Evolutionary conservation across 2,797 vertebrate genomes (phyloP).

Genomic region (Rachycentron canadum): DNA sequence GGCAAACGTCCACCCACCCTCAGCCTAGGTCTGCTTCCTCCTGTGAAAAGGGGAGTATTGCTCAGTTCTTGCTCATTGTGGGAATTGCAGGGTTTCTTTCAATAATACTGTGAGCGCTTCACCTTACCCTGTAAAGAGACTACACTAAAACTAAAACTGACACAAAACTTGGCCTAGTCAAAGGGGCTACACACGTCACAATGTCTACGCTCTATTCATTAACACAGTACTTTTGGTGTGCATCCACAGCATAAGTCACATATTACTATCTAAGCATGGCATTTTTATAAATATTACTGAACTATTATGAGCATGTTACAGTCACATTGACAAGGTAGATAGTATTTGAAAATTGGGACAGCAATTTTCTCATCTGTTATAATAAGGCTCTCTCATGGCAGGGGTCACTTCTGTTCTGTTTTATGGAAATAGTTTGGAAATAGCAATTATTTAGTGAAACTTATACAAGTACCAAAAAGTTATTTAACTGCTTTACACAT

Average conservation of each 20-base stretch:
- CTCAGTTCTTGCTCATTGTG: neutral
- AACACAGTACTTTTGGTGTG: neutral
- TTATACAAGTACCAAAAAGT: neutral
- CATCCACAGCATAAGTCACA: neutral
- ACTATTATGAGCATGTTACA: neutral
- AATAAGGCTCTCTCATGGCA: neutral
- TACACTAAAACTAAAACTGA: neutral
- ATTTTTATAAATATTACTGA: neutral
- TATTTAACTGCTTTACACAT: neutral
- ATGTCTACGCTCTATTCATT: neutral
- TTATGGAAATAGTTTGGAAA: neutral
- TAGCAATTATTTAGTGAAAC: neutral
- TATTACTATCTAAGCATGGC: neutral
- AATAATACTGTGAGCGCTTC: neutral
- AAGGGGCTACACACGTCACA: neutral
- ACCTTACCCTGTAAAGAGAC: neutral
- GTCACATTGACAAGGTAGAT: neutral
- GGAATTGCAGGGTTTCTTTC: too few species aligned
- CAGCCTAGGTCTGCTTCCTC: neutral
- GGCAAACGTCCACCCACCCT: neutral
- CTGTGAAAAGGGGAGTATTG: neutral
- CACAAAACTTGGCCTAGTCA: neutral
- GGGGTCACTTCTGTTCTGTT: neutral
- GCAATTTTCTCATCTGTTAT: conserved; percentile 18
- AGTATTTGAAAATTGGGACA: neutral